Base-by-base conservation (phyloP, 1,140 invertebrate species). In the Bombus cullumanus region DNA sequence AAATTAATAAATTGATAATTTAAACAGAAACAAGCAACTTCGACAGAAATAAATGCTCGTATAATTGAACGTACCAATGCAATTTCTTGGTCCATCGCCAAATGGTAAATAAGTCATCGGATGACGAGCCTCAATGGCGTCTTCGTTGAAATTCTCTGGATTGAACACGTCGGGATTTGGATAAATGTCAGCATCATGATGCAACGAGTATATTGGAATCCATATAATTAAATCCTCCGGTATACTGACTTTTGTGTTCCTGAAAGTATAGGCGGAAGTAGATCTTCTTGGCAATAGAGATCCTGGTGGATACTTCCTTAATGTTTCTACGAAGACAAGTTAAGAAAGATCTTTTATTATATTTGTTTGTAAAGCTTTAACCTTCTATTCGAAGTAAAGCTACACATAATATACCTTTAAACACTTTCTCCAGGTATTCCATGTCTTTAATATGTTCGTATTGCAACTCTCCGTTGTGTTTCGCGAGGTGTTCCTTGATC, bases 131-230 rank as follows among this genome's bases (percentile, higher is more conserved):
- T 93, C 93, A 13, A 94, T 91, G 72, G 95, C 93, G 77, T 96
- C 96, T 1, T 94, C 90, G 74, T 94, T 92, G 85, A 97, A 97
- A 81, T 97, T 93, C 68, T 97, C 96, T 0, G 97, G 96, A 88
- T 95, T 94, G 89, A 97, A 97, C 8, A 92, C 88, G 15, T 95
- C 86, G 0, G 97, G 96, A 18, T 96, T 93, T 0, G 95, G 74
- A 39, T 62, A 76, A 18, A 76, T 62, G 15, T 57, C 34, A 28
- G 57, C 34, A 76, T 76, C 74, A 95, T 95, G 96, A 77, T 97
- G 96, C n/a, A 97, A 93, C 3, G 94, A 95, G 85, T 95, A 96
- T 1, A 95, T 77, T 0, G 95, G 94, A 77, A 96, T 94, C 4
- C 94, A 92, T 6, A 96, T 86, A 1, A 91, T 74, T 39, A 95